phyloP scores from a whole-genome alignment of 2,888 invertebrate species.

The Pammene aurita region DNA sequence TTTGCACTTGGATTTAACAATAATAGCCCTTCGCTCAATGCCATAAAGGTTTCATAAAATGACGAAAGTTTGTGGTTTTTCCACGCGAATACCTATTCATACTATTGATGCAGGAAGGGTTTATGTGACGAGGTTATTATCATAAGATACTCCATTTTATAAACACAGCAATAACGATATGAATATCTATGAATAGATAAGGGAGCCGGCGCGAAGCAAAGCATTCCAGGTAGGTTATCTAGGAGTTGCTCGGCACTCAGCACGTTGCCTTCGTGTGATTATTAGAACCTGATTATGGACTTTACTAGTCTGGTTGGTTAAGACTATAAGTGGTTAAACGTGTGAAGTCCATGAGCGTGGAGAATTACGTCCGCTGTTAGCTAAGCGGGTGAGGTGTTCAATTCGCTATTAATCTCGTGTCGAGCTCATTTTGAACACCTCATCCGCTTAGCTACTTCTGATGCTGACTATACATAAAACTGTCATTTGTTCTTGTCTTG shows the following conservation, averaged over 20 bases:
- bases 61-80: constrained; percentile 3
- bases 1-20: neutral
- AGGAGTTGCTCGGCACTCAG: constrained; percentile 18
- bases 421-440: too few species aligned
- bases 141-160: neutral
- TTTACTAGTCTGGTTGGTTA: constrained; percentile 7
- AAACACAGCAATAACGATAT: neutral
- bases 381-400: too few species aligned
- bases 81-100: neutral
- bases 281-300: constrained; percentile 30
- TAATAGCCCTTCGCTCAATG: neutral
- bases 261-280: constrained; percentile 21
- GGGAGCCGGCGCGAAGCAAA: constrained; percentile 19
- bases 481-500: too few species aligned
- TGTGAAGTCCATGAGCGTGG: neutral
- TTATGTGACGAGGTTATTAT: neutral
- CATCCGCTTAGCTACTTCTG: too few species aligned
- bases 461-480: too few species aligned
- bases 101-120: neutral
- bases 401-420: too few species aligned
- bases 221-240: constrained; percentile 31
- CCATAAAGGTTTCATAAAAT: neutral
- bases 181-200: constrained; percentile 23
- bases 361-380: too few species aligned
- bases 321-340: neutral